phyloP scores from a whole-genome alignment of 30 jellyfish, hydroid and myxozoan genomes.

The Chrysaora quinquecirrha region DNA sequence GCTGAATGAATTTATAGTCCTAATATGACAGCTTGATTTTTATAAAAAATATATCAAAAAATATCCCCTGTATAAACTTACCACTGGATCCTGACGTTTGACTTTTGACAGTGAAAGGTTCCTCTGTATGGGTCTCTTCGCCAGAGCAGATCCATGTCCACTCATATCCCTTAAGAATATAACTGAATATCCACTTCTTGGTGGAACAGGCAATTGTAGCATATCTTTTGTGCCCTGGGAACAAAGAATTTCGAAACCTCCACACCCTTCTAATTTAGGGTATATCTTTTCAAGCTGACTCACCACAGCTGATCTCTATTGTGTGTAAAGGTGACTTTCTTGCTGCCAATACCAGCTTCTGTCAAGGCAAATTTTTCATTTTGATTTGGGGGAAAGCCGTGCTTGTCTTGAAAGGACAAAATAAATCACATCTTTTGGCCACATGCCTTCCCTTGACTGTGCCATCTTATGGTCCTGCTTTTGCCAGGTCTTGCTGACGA shows the following conservation, averaged over 20 bases:
- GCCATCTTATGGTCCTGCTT: not conserved
- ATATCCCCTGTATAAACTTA: too few relatives aligned
- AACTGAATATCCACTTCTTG: not conserved
- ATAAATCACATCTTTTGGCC: not conserved
- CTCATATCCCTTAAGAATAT: not conserved
- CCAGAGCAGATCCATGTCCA: not conserved
- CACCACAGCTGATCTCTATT: not conserved
- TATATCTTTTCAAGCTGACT: not conserved
- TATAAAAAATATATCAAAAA: too few relatives aligned
- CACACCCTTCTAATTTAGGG: not conserved
- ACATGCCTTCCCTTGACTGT: not conserved
- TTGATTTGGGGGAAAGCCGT: not conserved
- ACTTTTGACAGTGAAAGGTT: not conserved
- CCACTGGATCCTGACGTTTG: not conserved
- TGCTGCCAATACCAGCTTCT: not conserved
- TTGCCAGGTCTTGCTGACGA: not conserved
- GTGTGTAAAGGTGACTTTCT: not conserved
- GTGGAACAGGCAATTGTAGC: not conserved
- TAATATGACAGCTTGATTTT: too few relatives aligned
- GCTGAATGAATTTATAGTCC: too few relatives aligned
- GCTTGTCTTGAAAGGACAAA: too few relatives aligned
- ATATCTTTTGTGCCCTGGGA: not conserved
- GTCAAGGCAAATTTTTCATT: not conserved
- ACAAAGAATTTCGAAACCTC: not conserved
- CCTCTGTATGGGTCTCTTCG: not conserved